phyloP scores from a whole-genome alignment of 2,797 vertebrate genomes.

The Rhinichthys osculus region DNA sequence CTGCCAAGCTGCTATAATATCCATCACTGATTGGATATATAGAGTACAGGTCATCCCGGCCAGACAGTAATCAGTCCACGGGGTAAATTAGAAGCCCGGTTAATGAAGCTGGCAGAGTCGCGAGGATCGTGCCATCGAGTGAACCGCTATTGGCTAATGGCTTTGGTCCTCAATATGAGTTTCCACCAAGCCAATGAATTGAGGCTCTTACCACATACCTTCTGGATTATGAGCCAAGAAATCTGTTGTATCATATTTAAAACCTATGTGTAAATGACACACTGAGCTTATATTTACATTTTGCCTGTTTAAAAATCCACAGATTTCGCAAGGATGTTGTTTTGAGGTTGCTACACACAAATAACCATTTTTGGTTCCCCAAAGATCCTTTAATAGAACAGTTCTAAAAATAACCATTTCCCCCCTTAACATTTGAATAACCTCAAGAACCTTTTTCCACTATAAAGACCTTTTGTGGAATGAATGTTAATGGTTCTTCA shows the following conservation, averaged over 20 bases:
- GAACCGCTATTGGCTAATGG: constrained; percentile 64
- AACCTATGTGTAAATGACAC: constrained; percentile 24
- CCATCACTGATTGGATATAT: constrained; percentile 59
- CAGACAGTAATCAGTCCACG: constrained; percentile 56
- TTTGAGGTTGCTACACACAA: neutral
- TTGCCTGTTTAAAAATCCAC: neutral
- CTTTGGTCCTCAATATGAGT: constrained; percentile 50
- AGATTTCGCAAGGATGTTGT: neutral
- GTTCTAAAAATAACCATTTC: neutral
- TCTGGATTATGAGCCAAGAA: constrained; percentile 33
- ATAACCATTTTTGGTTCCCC: neutral
- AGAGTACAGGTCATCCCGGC: constrained; percentile 44
- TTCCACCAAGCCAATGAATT: constrained; percentile 40
- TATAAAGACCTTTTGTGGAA: neutral
- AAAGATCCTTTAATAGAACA: neutral
- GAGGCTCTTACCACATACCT: constrained; percentile 35
- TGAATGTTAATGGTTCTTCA: neutral
- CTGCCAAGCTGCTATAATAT: constrained; percentile 58
- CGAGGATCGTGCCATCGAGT: constrained; percentile 46
- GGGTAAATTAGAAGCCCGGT: constrained; percentile 39
- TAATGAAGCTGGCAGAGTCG: constrained; percentile 54
- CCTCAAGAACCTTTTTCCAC: neutral
- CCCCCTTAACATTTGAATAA: too few relatives aligned
- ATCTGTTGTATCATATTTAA: constrained; percentile 17
- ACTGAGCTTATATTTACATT: neutral